Base-by-base conservation (phyloP, 2,797 vertebrate species). In the Myotis myotis region DNA sequence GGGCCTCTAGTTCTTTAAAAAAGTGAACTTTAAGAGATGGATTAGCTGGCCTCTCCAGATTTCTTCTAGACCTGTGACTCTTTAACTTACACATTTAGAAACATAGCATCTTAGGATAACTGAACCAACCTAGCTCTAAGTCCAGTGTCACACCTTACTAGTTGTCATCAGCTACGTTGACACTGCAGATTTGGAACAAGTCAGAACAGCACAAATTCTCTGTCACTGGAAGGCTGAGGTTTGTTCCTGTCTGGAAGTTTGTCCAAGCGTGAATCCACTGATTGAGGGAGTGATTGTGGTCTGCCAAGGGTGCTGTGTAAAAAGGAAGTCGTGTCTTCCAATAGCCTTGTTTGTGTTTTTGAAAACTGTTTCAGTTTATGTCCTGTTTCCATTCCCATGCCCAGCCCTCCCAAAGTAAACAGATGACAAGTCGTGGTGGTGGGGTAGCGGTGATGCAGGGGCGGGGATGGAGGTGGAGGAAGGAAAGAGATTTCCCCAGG, bases 281-380 rank as follows among this genome's bases (percentile, higher is more conserved):
- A 93, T 92, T 86, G 74, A 97, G 95, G 96, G 94, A 91, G 76
- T 84, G 93, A 96, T 64, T 96, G 96, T 96, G 96, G 97, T 96
- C 83, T 92, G 89, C 91, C 68, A 62, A 81, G 60, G 88, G 74
- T 94, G 89, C 92, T 93, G 93, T 93, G 95, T 96, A 94, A 87
- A 95, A 87, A 95, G 97, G 97, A 97, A 97, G 96, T 97, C 1
- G 9, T 82, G 96, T 94, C 96, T 91, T 93, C 92, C 95, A 91
- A 93, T 64, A 91, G 9, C 64, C 96, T 87, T 97, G 95, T 97
- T 97, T 97, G 94, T 97, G 95, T 95, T 97, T 97, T 95, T 78
- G 57, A 95, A 96, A 96, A 96, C 68, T 55, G 82, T 71, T 97
- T 96, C 80, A 84, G 80, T 96, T 91, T 95, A 94, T 87, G 87